Base-by-base conservation (phyloP, 2,113 vertebrate genomes). In the Chaetops frenatus region DNA sequence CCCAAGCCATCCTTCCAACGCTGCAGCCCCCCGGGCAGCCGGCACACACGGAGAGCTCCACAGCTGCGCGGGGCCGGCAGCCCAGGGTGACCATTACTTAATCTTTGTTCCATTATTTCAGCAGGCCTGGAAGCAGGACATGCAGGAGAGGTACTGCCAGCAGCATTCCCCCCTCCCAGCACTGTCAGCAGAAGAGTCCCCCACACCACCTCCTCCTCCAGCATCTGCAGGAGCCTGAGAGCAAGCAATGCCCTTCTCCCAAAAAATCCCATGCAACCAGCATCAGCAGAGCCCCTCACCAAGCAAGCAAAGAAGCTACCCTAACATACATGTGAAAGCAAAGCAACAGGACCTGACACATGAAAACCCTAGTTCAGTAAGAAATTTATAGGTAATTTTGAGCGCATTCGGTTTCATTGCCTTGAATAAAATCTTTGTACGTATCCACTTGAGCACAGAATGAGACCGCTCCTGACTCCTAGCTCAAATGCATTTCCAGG, bases 81-180 rank as follows among this genome's bases (percentile, higher is more conserved):
- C 62, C 87, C 45, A 10, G 31, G 64, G 73, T 73, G 82, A 94
- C 5, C 2, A 88, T 94, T 69, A 77, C 77, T 83, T 81, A 82
- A 96, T 96, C 70, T 80, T 84, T 80, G 71, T 95, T 95, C 94
- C 91, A 95, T 90, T 96, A 94, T 93, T 96, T 95, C 94, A 93
- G 66, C 84, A 27, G 62, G 62, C 62, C 35, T 91, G 81, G 81
- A 92, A 92, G 51, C 16, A 21, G 65, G 77, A 91, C 60, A n/a
- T 2, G 14, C 50, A 51, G 51, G 21, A 82, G 24, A 81, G 28
- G 29, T 70, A 10, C 29, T 80, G 74, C 84, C 91, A 91, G 73
- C 65, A 92, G 72, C 65, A 12, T 4, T 67, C 76, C 53, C 50
- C 6, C 2, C 27, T 81, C 73, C 40, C 23, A 1, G 64, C 36